Evolutionary conservation across 2,888 invertebrate species (phyloP).

Genomic region (Dimorphilus gyrociliatus): DNA sequence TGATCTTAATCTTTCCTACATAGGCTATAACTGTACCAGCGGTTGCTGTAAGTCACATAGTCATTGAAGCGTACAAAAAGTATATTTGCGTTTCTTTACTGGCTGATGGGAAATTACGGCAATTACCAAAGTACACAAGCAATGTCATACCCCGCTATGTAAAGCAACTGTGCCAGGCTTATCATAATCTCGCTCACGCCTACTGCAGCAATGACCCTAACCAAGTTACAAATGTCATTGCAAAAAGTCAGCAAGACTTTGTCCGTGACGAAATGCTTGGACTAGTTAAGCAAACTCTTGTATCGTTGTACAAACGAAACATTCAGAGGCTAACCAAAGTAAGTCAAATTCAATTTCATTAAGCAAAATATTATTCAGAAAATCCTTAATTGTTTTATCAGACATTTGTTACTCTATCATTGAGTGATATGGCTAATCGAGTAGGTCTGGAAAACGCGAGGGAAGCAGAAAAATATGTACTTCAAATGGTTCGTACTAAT

Average conservation of each 20-base stretch:
- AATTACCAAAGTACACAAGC: conserved; percentile 74
- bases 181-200: conserved; percentile 69
- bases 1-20: conserved; percentile 8
- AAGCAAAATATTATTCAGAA: not conserved
- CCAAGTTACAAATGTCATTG: conserved; percentile 50
- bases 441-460: conserved; percentile 65
- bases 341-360: conserved; percentile 4
- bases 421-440: conserved; percentile 72
- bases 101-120: conserved; percentile 64
- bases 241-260: too few species aligned
- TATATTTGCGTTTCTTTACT: conserved; percentile 79
- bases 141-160: conserved; percentile 56
- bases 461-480: conserved; percentile 79
- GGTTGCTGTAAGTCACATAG: conserved; percentile 67
- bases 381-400: too few species aligned
- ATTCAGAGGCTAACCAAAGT: conserved; percentile 80
- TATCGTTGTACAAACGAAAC: conserved; percentile 81
- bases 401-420: conserved; percentile 72
- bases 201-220: conserved; percentile 57
- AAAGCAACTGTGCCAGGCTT: conserved; percentile 45
- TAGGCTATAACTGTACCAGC: conserved; percentile 73
- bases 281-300: conserved; percentile 55
- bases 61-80: conserved; percentile 94
- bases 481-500: conserved; percentile 62
- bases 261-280: conserved; percentile 44